Evolutionary conservation across 2,113 vertebrate species (phyloP), one percentile per base, ranked within the genome.

Genomic region (Neolamprologus cancellatus): DNA sequence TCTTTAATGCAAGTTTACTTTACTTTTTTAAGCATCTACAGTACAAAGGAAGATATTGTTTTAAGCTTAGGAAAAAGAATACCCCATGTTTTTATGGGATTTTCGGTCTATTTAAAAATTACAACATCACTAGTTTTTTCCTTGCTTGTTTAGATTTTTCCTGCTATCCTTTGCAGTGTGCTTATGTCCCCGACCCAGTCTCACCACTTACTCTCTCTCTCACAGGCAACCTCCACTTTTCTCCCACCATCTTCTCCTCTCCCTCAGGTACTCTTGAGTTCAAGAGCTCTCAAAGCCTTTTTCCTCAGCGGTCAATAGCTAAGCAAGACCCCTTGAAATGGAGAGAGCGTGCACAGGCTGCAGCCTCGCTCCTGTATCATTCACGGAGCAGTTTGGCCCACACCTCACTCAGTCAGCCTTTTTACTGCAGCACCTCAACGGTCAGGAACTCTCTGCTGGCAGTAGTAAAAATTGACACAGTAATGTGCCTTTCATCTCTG

Each of bases 261-360:
- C 92, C 78, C 86, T 86, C 48, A 80, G 86, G 88, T 88, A 32
- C 87, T 91, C 91, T 92, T 66, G 41, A 91, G 86, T 93, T 94
- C 86, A 93, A 94, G 92, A 66, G 91, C 83, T 85, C 90, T 91
- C 82, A 66, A 76, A 39, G 59, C 61, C 69, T 66, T 91, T 87
- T 88, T 79, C 85, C 87, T 92, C 82, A 44, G 82, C 36, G 41
- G 87, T 89, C 91, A 94, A 90, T 83, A 84, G 74, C 82, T 55
- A 71, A 90, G 78, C 13, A 9, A 88, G 84, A 81, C 90, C 91
- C 79, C 90, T 92, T 89, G 59, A 90, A 85, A 64, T 50, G 53
- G 80, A 84, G 78, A 88, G 50, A 88, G 79, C 7, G 23, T 50
- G 17, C 83, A 86, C 54, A 28, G 61, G 48, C 84, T 79, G 25